Percentiles rank a stretch among this genome's conserved stretches.
Evolutionary conservation across 2,797 vertebrate genomes (phyloP).

Genomic region (Ispidina lecontei): DNA sequence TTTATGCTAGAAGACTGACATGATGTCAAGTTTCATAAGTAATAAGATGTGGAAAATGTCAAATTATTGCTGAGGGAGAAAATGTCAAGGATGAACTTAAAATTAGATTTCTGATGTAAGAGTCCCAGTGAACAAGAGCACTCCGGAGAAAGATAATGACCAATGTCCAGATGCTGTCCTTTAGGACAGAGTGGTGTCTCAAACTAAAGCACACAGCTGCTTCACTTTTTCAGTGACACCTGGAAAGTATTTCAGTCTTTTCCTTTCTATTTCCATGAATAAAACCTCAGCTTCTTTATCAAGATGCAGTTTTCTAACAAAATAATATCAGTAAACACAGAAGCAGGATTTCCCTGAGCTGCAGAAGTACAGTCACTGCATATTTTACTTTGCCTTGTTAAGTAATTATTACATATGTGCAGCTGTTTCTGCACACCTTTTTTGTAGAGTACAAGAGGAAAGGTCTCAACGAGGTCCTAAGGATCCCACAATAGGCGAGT

Average conservation of each 20-base stretch:
- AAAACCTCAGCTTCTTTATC: not conserved
- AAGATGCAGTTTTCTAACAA: not conserved
- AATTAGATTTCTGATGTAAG: not conserved
- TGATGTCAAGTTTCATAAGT: conserved; percentile 39
- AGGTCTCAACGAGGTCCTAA: not conserved
- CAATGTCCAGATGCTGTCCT: not conserved
- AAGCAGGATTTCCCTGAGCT: not conserved
- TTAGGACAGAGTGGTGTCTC: not conserved
- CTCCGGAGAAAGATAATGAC: not conserved
- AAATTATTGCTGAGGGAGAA: conserved; percentile 49
- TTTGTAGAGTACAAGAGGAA: not conserved
- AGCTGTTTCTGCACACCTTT: not conserved
- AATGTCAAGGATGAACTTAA: conserved; percentile 39
- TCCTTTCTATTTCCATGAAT: not conserved
- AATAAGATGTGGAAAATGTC: conserved; percentile 34
- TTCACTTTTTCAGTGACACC: not conserved
- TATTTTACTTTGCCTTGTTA: not conserved
- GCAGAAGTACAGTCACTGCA: not conserved
- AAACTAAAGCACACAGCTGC: not conserved
- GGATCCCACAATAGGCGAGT: not conserved
- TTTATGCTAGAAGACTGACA: conserved; percentile 19
- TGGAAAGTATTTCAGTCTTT: not conserved
- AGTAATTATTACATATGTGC: accelerated
- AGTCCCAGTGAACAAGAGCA: not conserved
- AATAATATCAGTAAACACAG: not conserved